Evolutionary conservation across 2,888 invertebrate genomes (phyloP).

Genomic region (Microctonus aethiopoides): DNA sequence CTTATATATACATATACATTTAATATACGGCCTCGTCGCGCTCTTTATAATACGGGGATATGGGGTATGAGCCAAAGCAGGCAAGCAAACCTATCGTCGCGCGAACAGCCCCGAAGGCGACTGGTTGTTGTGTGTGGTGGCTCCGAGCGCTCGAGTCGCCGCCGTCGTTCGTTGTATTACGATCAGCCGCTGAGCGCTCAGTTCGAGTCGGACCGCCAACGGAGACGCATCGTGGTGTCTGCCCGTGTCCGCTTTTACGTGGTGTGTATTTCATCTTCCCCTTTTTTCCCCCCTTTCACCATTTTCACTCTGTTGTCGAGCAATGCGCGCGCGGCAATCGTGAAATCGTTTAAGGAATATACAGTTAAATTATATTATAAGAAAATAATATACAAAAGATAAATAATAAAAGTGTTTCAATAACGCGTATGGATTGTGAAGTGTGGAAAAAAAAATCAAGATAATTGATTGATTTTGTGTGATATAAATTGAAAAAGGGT

Average conservation of each 20-base stretch:
- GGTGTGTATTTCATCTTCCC: conserved; percentile 38
- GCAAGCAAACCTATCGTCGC: conserved; percentile 24
- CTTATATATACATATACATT: not conserved
- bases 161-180: conserved; percentile 53
- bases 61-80: not conserved
- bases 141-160: conserved; percentile 33
- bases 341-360: conserved; percentile 17
- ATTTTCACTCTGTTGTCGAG: conserved; percentile 24
- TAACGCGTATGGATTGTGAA: not conserved
- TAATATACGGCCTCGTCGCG: too few species aligned
- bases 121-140: conserved; percentile 10
- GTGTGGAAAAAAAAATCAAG: too few species aligned
- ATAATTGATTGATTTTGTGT: too few species aligned
- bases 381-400: not conserved
- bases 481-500: too few species aligned
- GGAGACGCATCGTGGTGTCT: conserved; percentile 50
- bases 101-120: conserved; percentile 26
- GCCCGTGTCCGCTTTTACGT: conserved; percentile 33
- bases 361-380: not conserved
- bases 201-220: conserved; percentile 61
- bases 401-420: not conserved
- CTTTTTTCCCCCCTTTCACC: conserved; percentile 32
- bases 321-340: conserved; percentile 29
- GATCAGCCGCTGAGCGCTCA: conserved; percentile 58
- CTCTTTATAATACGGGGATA: not conserved